Base-by-base conservation (phyloP, 1,140 invertebrate species). In the Euura saliciscinereae region DNA sequence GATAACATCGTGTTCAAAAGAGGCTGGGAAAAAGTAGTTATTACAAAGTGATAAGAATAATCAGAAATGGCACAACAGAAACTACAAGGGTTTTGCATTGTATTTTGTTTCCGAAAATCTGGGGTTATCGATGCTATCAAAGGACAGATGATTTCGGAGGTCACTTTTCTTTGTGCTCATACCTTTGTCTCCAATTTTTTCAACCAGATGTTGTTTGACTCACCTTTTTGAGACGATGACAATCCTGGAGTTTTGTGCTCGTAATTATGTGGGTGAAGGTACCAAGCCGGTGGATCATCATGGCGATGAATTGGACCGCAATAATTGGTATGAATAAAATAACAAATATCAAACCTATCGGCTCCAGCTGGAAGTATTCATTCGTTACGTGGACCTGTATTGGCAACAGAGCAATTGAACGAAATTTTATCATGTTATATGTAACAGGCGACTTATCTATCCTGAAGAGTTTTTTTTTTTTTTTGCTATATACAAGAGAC, bases 191-290 rank as follows among this genome's bases (percentile, higher is more conserved):
- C n/a, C n/a, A n/a, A n/a, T n/a, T n/a, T n/a, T n/a, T 78, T 66
- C 78, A 72, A 43, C 1, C 6, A 65, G 44, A 13, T 51, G 43
- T 70, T 43, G 71, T 46, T 67, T 69, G 70, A 75, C 78, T 81
- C 68, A 83, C 79, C 65, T 79, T 81, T 6, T 72, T 72, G 44
- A 79, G 84, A 3, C 78, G 77, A 28, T 79, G 78, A 79, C 82
- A 83, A 68, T 86, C 78, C n/a, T n/a, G n/a, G 44, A 95, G 84
- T 72, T 90, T 88, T 1, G 93, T 94, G 68, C 93, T 94, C 1
- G 95, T 92, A 73, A 97, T 86, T 73, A 97, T 92, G 82, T 97
- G 95, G 1, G 93, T 91, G 78, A 96, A 91, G 0, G 96, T 97
- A 13, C 91, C 92, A 76, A 96, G 95, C 44, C 95, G 90, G 88